phyloP scores from a whole-genome alignment of 2,113 vertebrate species.

The Nibea albiflora region DNA sequence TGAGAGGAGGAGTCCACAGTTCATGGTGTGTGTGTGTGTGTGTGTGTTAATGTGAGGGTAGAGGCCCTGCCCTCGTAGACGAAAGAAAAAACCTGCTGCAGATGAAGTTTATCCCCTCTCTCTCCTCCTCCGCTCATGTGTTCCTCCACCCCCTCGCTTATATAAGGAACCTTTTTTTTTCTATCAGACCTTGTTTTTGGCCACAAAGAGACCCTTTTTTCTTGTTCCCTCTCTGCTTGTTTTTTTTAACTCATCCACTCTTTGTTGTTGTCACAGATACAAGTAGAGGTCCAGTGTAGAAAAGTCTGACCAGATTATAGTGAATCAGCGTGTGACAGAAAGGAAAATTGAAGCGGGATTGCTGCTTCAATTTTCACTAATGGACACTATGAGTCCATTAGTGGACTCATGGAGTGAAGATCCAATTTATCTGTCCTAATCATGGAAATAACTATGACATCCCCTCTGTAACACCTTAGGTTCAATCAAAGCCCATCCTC shows the following conservation, averaged over 20 bases:
- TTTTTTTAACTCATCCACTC: conserved; percentile 1
- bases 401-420: conserved; percentile 33
- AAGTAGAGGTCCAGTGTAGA: conserved; percentile 35
- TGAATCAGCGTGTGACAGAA: background rate
- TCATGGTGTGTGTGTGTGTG: conserved; percentile 39
- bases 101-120: conserved; percentile 58
- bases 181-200: conserved; percentile 48
- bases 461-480: background rate
- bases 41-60: conserved; percentile 43
- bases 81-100: conserved; percentile 58
- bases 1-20: conserved; percentile 54
- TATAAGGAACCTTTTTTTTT: conserved; percentile 61
- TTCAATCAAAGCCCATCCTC: conserved; percentile 36
- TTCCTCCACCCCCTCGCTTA: conserved; percentile 62
- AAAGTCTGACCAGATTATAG: background rate
- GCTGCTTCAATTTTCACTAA: too few species aligned
- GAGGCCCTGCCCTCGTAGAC: conserved; percentile 38
- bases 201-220: background rate
- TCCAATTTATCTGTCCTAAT: conserved; percentile 29
- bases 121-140: conserved; percentile 35
- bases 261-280: conserved; percentile 55
- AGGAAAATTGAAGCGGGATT: background rate
- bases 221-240: conserved; percentile 33
- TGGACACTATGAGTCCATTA: conserved; percentile 25
- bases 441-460: conserved; percentile 10